A percentile compares a stretch with the other conserved stretches of the same genome.
Conservation (phyloP, 2,888 invertebrate genomes). For the Tenthredo amoena region DNA sequence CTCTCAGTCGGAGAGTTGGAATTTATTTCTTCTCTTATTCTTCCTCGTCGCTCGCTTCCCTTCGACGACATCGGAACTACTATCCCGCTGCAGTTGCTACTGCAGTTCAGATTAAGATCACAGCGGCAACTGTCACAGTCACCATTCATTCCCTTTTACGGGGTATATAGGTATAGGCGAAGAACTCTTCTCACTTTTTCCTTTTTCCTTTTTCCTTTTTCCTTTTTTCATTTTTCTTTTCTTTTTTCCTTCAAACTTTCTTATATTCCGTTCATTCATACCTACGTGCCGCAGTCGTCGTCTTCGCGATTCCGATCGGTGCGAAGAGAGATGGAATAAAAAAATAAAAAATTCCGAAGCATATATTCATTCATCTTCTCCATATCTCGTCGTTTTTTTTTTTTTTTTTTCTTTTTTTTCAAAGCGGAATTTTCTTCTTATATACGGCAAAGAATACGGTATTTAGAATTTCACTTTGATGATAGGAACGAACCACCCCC, state of each 20-base stretch:
- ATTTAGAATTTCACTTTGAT: constrained; percentile 33
- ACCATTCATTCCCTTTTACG: constrained; percentile 37
- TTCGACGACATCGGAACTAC: constrained; percentile 61
- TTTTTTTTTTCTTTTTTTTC: not conserved
- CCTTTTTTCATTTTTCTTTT: not conserved
- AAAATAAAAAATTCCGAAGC: not conserved
- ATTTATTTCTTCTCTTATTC: constrained; percentile 31
- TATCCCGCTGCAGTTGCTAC: not conserved
- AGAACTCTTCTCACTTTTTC: constrained; percentile 50
- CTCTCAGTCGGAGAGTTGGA: constrained; percentile 1
- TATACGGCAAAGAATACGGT: not conserved
- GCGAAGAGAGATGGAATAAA: not conserved
- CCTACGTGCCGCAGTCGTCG: not conserved
- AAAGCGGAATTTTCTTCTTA: not conserved
- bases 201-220: not conserved
- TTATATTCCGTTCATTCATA: constrained; percentile 33
- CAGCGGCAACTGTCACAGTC: constrained; percentile 75
- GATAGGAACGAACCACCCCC: not conserved
- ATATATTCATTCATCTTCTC: not conserved
- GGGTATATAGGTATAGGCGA: not conserved
- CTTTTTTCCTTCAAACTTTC: constrained; percentile 32
- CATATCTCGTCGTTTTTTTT: not conserved
- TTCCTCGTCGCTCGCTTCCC: constrained; percentile 30
- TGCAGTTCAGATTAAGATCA: constrained; percentile 73
- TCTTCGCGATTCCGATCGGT: not conserved